Evolutionary conservation across 2,797 vertebrate genomes (phyloP), one percentile per base, ranked within the genome.

Genomic region (Bovichtus diacanthus): DNA sequence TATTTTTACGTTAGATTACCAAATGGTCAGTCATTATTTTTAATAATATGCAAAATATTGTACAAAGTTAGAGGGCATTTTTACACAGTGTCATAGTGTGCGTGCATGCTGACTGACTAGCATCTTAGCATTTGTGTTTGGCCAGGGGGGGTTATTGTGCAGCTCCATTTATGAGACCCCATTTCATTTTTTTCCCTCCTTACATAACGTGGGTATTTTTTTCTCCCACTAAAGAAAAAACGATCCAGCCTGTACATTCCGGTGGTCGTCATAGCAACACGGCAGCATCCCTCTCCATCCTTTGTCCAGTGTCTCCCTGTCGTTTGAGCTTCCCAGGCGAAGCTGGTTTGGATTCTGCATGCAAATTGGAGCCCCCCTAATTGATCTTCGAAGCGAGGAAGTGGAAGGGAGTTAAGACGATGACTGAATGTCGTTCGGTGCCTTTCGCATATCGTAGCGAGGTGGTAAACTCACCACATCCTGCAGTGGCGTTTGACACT

Each of bases 201-300:
- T 95, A 92, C 91, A 91, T 94, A 95, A 95, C 88, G 76, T 67
- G 44, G 69, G 31, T 64, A 61, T 46, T 34, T 9, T 16, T 1
- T 50, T 15, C 70, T 74, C 74, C 76, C 86, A 47, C 70, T n/a
- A n/a, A 75, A 86, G 84, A 89, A 85, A 87, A 63, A 91, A 84
- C 10, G 68, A 90, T 91, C 76, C 76, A 92, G 93, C 90, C 92
- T 91, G 94, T 90, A 92, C 88, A 90, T 92, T 94, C 90, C 60
- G 67, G 90, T 93, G 74, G 95, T 95, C 59, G 92, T 90, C 93
- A 95, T 95, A 82, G 94, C 88, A 95, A 96, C 95, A 87, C 82
- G 81, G 86, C 92, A 92, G 92, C 95, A 94, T 94, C 90, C 84
- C 72, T 80, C 75, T 88, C 79, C 79, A 87, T 90, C 88, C 87